Conservation (phyloP, 2,888 invertebrate genomes). For the Uropetala carovei region DNA sequence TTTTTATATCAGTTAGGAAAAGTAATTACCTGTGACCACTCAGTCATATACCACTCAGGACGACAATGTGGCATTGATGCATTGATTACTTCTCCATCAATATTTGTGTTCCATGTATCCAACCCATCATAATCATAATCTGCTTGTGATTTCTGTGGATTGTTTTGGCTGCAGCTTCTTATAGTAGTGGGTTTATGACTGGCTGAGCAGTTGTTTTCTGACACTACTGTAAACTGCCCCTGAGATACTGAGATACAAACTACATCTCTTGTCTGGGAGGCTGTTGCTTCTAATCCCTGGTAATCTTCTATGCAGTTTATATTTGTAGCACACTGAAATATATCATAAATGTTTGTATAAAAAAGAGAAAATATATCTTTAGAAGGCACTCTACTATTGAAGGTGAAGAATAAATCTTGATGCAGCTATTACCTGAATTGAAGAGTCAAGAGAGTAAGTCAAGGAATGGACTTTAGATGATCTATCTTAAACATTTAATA, state of each 20-base stretch:
- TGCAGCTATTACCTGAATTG: too few relatives aligned
- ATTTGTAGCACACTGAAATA: constrained; percentile 25
- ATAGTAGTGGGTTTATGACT: constrained; percentile 81
- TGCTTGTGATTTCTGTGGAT: not conserved
- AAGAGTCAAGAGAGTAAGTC: not conserved
- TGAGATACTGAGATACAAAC: constrained; percentile 80
- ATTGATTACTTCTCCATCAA: not conserved
- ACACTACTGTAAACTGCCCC: constrained; percentile 78
- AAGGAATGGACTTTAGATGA: not conserved
- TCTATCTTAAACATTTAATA: not conserved
- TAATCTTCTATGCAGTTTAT: constrained; percentile 21
- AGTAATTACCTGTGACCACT: constrained; percentile 83
- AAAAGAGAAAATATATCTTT: not conserved
- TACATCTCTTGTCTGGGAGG: constrained; percentile 82
- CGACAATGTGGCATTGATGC: constrained; percentile 77
- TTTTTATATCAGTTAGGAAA: not conserved
- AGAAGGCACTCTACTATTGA: not conserved
- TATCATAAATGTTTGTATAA: too few relatives aligned
- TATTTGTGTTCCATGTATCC: constrained; percentile 37
- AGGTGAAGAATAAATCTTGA: too few relatives aligned
- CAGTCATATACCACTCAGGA: constrained; percentile 86
- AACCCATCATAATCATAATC: constrained; percentile 39
- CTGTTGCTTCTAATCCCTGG: constrained; percentile 71
- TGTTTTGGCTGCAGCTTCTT: constrained; percentile 78
- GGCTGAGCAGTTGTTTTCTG: constrained; percentile 79